Conservation (phyloP, 2,888 invertebrate genomes). For the Cryptus armator region DNA sequence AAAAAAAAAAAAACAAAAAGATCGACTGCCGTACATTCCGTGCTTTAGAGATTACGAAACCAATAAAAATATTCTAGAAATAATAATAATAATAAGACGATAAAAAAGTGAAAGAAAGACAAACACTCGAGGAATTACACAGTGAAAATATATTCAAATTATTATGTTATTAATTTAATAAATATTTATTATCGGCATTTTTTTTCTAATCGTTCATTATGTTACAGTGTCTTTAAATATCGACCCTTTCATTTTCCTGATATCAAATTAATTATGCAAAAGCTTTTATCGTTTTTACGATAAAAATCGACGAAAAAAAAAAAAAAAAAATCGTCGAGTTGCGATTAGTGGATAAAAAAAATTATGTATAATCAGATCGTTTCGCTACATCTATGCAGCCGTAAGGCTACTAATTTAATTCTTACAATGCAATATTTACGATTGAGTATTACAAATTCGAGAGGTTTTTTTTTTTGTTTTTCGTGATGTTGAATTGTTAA, state of each 20-base stretch:
- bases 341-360: neutral
- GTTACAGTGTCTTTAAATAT: neutral
- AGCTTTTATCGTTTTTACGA: neutral
- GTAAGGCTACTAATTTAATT: neutral
- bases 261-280: neutral
- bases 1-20: too few species aligned
- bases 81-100: neutral
- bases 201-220: neutral
- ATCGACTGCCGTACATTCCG: constrained; percentile 58
- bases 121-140: constrained; percentile 46
- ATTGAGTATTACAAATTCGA: constrained; percentile 41
- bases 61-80: constrained; percentile 25
- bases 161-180: constrained; percentile 70
- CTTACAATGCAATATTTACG: neutral
- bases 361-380: neutral
- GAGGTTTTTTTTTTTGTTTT: too few species aligned
- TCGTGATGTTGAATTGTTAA: constrained; percentile 23
- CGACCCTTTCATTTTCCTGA: neutral
- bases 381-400: neutral
- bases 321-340: neutral
- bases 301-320: neutral
- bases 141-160: constrained; percentile 59
- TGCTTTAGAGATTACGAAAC: constrained; percentile 18
- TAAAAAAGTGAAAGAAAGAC: neutral
- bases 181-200: constrained; percentile 71